Percentiles rank a stretch among this genome's conserved stretches.
Conservation (phyloP, 2,113 vertebrate genomes). For the Sphyrna mokarran region DNA sequence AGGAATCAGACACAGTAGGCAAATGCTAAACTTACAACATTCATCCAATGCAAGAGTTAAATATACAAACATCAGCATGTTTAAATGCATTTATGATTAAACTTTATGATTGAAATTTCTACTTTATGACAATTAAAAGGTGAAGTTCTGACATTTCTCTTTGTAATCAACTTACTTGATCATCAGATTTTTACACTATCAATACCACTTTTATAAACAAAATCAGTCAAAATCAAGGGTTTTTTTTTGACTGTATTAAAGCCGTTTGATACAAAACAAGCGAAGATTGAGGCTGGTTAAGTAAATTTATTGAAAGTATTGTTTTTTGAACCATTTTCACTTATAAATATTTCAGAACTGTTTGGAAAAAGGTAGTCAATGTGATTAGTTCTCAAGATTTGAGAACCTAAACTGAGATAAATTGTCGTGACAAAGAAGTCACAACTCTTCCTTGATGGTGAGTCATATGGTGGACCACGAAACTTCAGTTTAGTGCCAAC, state of each 20-base stretch:
- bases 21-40: not conserved
- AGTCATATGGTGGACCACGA: not conserved
- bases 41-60: not conserved
- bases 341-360: not conserved
- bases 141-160: not conserved
- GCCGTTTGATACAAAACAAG: not conserved
- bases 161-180: not conserved
- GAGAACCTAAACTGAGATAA: not conserved
- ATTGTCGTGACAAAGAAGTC: not conserved
- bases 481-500: not conserved
- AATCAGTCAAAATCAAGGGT: not conserved
- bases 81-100: not conserved
- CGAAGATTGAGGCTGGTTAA: not conserved
- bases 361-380: not conserved
- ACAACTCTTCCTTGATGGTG: not conserved
- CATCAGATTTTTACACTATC: not conserved
- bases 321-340: not conserved
- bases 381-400: not conserved
- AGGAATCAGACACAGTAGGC: not conserved
- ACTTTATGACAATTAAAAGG: not conserved
- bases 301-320: not conserved
- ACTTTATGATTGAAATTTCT: not conserved
- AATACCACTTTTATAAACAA: not conserved
- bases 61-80: not conserved
- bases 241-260: not conserved